Conservation (phyloP, 1,140 invertebrate genomes). For the Colletes gigas region DNA sequence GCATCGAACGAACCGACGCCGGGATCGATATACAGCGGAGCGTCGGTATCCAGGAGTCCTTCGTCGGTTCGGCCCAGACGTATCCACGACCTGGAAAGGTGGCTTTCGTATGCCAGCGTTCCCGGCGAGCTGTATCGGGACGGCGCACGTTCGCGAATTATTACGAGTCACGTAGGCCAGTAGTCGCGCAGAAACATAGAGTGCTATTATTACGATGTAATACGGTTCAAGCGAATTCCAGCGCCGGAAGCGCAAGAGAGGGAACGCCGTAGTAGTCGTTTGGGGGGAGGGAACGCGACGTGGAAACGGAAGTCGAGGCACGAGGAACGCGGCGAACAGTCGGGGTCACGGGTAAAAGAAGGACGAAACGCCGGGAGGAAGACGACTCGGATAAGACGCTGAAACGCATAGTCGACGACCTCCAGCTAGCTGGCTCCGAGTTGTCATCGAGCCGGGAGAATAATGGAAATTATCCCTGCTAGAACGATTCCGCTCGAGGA, state of each 20-base stretch:
- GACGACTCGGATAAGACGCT: slow-evolving; percentile 15
- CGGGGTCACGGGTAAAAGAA: slow-evolving; percentile 5
- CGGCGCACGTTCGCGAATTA: slow-evolving; percentile 59
- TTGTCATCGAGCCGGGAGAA: slow-evolving; percentile 33
- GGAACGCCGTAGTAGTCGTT: neutral
- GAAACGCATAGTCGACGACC: too few relatives aligned
- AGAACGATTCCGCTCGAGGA: neutral
- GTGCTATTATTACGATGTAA: slow-evolving; percentile 58
- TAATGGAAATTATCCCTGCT: slow-evolving; percentile 43
- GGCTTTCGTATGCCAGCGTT: slow-evolving; percentile 30
- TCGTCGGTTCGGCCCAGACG: neutral
- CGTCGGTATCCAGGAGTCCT: neutral
- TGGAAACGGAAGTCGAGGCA: neutral
- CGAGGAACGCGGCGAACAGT: neutral
- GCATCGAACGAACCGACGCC: slow-evolving; percentile 10
- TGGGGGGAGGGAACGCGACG: neutral
- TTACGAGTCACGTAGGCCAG: slow-evolving; percentile 50
- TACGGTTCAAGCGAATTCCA: slow-evolving; percentile 38
- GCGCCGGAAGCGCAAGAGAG: slow-evolving; percentile 31
- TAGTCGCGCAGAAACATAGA: slow-evolving; percentile 48
- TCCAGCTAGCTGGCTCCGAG: neutral
- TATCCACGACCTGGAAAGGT: slow-evolving; percentile 20
- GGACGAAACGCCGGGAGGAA: neutral
- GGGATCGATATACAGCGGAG: slow-evolving; percentile 33
- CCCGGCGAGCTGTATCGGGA: slow-evolving; percentile 24